These are phyloP conservation scores for Mesorhabditis sp. DNA, from an alignment of 2,888 invertebrate species.

Conservation along the genomic window DNA sequence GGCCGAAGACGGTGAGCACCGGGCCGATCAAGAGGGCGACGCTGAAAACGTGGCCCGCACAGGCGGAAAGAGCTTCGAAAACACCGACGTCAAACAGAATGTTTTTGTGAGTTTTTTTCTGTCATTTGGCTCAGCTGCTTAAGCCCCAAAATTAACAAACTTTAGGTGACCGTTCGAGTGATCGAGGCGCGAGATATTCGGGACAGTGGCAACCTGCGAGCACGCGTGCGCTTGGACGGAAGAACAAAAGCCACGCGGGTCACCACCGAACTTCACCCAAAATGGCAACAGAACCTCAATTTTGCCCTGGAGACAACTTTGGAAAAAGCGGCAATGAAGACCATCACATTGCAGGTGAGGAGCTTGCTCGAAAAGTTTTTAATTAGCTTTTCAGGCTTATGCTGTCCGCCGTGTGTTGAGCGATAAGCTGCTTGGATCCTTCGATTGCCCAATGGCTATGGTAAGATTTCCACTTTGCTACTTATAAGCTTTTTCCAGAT, in stretches of 20 bases:
- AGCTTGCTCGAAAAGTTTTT: neutral
- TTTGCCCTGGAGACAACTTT: slow-evolving; percentile 20
- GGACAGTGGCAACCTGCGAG: slow-evolving; percentile 12
- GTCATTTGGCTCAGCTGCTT: no score
- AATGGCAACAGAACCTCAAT: slow-evolving; percentile 30
- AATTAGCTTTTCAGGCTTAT: slow-evolving; percentile 11
- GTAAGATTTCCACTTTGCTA: neutral
- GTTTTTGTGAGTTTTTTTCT: no score
- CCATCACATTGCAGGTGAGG: slow-evolving; percentile 28
- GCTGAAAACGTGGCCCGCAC: no score
- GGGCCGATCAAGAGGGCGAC: no score
- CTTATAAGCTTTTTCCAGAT: slow-evolving; percentile 21
- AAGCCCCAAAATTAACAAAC: no score
- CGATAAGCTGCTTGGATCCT: slow-evolving; percentile 6
- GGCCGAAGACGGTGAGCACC: no score
- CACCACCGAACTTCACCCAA: slow-evolving; percentile 30
- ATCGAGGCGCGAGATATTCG: slow-evolving; percentile 36
- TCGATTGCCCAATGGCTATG: neutral
- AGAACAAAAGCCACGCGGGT: slow-evolving; percentile 24
- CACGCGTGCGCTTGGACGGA: slow-evolving; percentile 10
- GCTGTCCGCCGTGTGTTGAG: slow-evolving; percentile 6
- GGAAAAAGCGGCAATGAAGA: slow-evolving; percentile 27
- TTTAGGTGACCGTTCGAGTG: slow-evolving; percentile 27
- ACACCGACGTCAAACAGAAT: no score
- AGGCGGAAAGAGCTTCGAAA: no score